Conservation (phyloP, 2,888 invertebrate species). For the Trissolcus brochymenae region DNA sequence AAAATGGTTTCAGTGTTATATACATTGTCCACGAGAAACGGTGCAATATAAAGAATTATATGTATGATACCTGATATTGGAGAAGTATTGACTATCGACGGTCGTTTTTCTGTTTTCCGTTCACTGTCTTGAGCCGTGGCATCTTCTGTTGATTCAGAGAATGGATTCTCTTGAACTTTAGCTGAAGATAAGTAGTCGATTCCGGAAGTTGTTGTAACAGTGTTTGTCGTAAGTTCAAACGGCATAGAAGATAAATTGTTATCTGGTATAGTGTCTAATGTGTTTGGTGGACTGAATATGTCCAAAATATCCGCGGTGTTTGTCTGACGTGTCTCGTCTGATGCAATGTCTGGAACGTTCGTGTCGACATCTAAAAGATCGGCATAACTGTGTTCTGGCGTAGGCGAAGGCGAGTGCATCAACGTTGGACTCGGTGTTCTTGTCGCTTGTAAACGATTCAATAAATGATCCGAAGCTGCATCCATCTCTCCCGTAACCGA, state of each 20-base stretch:
- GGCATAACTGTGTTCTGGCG: conserved; percentile 82
- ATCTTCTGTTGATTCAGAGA: conserved; percentile 60
- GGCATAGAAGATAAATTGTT: conserved; percentile 61
- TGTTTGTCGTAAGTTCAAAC: conserved; percentile 43
- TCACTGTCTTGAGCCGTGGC: conserved; percentile 43
- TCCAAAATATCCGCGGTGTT: conserved; percentile 69
- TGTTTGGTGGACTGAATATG: conserved; percentile 70
- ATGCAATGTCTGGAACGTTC: conserved; percentile 71
- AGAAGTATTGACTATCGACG: conserved; percentile 59
- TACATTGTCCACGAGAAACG: too few relatives aligned
- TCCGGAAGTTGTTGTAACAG: conserved; percentile 49
- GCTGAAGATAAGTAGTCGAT: conserved; percentile 55
- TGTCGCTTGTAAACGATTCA: conserved; percentile 89
- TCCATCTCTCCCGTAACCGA: conserved; percentile 93
- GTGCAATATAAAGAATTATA: too few relatives aligned
- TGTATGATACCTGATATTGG: conserved; percentile 49
- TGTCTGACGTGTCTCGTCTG: conserved; percentile 69
- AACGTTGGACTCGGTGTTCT: conserved; percentile 92
- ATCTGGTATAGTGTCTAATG: conserved; percentile 59
- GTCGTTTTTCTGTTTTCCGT: conserved; percentile 61
- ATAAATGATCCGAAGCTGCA: conserved; percentile 88
- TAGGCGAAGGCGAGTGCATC: conserved; percentile 91
- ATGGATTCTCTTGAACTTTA: conserved; percentile 67
- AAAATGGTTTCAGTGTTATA: too few relatives aligned
- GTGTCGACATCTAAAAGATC: conserved; percentile 81